These are phyloP conservation scores for Helostoma temminkii DNA, from an alignment of 2,797 vertebrate genomes.

Conservation along the genomic window DNA sequence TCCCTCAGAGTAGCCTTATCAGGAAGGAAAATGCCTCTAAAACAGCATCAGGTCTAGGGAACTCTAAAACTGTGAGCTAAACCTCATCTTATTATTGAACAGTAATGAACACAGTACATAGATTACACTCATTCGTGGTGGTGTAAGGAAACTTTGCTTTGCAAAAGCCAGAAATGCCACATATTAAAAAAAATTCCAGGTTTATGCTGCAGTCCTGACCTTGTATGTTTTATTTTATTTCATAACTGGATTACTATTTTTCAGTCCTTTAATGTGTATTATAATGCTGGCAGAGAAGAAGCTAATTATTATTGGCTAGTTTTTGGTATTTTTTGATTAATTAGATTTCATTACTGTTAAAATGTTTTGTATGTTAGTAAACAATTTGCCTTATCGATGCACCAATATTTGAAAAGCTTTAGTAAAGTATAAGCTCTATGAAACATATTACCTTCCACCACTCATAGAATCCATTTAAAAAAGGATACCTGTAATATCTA, in stretches of 20 bases:
- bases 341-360: not conserved
- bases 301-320: no score
- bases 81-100: not conserved
- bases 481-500: not conserved
- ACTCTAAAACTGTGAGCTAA: not conserved
- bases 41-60: not conserved
- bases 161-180: not conserved
- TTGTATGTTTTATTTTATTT: not conserved
- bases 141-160: no score
- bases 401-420: no score
- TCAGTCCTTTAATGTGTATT: no score
- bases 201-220: not conserved
- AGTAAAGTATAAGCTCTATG: not conserved
- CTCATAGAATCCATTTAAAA: slow-evolving; percentile 4
- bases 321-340: no score
- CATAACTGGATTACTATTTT: not conserved
- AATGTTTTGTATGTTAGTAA: not conserved
- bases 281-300: no score
- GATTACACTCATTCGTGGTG: not conserved
- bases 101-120: not conserved
- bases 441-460: not conserved
- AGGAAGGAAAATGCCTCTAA: no score
- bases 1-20: not conserved
- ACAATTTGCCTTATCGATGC: no score
- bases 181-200: not conserved